Evolutionary conservation across 2,888 invertebrate genomes (phyloP), one percentile per base, ranked within the genome.

Genomic region (Brassicogethes aeneus): DNA sequence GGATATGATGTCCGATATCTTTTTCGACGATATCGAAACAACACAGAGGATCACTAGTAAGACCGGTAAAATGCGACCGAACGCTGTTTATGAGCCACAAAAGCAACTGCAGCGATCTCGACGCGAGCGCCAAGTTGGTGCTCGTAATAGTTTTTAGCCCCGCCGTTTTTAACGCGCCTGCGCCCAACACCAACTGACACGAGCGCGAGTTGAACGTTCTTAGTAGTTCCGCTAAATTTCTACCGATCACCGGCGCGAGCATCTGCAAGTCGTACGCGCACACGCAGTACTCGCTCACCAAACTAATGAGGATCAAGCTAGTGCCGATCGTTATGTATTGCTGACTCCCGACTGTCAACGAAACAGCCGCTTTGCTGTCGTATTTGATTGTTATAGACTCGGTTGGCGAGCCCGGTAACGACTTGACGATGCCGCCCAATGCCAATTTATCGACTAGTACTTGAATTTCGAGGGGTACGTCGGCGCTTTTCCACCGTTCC

Each of bases 111-210:
- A 92, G 68, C 17, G 89, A 88, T 53, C 91, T 74, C 10, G 87
- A 86, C 0, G 89, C 85, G 49, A 92, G 69, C 7, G 89, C 94
- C 56, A 99, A 73, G 70, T 96, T 95, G 23, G 89, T 88, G 56
- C 91, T 94, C 2, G 95, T 93, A 50, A 95, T 95, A 16, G 91
- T 93, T 70, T 91, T 91, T 39, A 92, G 70, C 3, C 96, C 96
- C 29, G 94, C 94, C 48, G 92, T 84, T 60, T 91, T 87, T 60
- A 97, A 79, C 3, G 99, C 97, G 33, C 96, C 96, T 31, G 96
- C 97, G 33, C 96, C 97, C 40, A 99, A 74, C 40, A 99, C 90
- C 53, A 99, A 74, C 65, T 96, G 95, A 68, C 92, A 95, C 55
- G 86, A 85, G 43, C 86, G 76, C 3, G 89, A 89, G 69, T 91